Percentiles rank a stretch among this genome's conserved stretches.
Conservation (phyloP, 2,113 vertebrate species). For the Telmatochromis sp. region DNA sequence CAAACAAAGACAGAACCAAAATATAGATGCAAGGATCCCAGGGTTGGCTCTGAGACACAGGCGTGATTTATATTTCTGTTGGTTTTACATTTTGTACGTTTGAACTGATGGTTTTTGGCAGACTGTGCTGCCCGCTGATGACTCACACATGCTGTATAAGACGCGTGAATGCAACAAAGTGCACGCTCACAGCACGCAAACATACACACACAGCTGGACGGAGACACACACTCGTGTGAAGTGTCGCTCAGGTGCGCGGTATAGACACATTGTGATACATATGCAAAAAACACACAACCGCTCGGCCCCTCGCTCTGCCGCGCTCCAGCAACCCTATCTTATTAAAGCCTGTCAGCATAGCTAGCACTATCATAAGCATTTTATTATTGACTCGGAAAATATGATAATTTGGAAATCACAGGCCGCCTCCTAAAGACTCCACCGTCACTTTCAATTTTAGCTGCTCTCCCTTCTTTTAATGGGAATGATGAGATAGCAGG, state of each 20-base stretch:
- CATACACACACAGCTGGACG: background rate
- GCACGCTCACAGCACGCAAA: background rate
- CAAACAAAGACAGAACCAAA: background rate
- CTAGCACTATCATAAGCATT: constrained; percentile 77
- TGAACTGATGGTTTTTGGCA: background rate
- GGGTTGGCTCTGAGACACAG: background rate
- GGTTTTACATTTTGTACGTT: constrained; percentile 1
- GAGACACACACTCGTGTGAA: background rate
- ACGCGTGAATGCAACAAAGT: background rate
- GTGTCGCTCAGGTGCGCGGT: background rate
- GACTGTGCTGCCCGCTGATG: background rate
- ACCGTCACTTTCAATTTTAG: constrained; percentile 72
- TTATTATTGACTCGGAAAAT: constrained; percentile 79
- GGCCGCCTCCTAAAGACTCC: constrained; percentile 70
- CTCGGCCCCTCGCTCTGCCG: constrained; percentile 49
- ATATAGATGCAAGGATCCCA: background rate
- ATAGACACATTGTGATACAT: background rate
- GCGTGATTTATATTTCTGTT: background rate
- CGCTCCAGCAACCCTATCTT: constrained; percentile 71
- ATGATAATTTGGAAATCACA: constrained; percentile 79
- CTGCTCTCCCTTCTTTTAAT: constrained; percentile 65
- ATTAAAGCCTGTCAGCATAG: constrained; percentile 75
- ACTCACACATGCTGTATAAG: background rate
- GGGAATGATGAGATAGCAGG: constrained; percentile 63
- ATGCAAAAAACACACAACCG: constrained; percentile 25